Evolutionary conservation across 1,140 invertebrate species (phyloP).

Genomic region (Apis mellifera): DNA sequence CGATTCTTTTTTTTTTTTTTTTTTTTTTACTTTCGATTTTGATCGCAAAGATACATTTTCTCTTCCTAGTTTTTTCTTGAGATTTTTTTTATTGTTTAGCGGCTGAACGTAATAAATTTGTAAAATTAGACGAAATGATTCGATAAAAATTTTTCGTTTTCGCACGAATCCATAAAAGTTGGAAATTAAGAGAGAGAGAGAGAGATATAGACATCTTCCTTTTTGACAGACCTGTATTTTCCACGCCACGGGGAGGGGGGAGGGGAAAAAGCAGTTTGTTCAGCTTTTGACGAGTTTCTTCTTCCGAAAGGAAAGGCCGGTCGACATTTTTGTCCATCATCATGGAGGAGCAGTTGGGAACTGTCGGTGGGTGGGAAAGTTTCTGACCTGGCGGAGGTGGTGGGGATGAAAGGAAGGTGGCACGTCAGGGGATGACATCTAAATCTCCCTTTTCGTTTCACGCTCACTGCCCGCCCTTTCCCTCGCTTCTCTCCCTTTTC

Average conservation of each 20-base stretch:
- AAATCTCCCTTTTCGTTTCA: slow-evolving; percentile 79
- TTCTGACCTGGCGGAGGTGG: not conserved
- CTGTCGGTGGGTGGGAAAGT: slow-evolving; percentile 54
- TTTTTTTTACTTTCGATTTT: not conserved
- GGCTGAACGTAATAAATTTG: no score
- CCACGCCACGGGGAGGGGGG: no score
- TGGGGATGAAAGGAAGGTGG: slow-evolving; percentile 64
- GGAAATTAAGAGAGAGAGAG: no score
- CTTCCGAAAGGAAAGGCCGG: slow-evolving; percentile 26
- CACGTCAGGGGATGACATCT: slow-evolving; percentile 79
- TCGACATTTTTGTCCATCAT: slow-evolving; percentile 68
- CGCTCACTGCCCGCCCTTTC: slow-evolving; percentile 78
- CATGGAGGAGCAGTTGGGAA: slow-evolving; percentile 41
- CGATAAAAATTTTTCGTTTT: no score
- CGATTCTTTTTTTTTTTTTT: not conserved
- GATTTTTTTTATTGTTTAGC: no score
- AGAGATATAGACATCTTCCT: slow-evolving; percentile 30
- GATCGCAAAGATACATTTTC: not conserved
- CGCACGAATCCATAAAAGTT: no score
- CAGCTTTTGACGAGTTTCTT: slow-evolving; percentile 33
- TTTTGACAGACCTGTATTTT: not conserved
- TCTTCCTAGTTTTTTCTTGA: no score
- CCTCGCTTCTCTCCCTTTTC: slow-evolving; percentile 65
- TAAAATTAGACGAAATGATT: no score
- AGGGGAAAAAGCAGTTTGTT: slow-evolving; percentile 21